A percentile compares a stretch with the other conserved stretches of the same genome.
These are phyloP conservation scores for Carduelis carduelis DNA, from an alignment of 2,797 vertebrate species.

Conservation along the genomic window DNA sequence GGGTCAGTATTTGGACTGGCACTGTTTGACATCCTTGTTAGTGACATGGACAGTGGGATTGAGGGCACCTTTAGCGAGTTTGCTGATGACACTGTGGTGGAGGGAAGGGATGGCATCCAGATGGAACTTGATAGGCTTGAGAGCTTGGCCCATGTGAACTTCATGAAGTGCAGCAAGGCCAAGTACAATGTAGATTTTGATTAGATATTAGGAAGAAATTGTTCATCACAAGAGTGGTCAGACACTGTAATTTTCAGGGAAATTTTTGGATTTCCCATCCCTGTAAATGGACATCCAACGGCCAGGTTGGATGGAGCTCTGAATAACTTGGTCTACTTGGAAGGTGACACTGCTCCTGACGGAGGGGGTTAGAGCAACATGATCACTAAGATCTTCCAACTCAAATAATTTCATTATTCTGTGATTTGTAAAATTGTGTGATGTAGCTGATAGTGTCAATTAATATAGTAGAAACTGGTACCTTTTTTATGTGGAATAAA, in stretches of 20 bases:
- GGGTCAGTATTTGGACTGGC: not conserved
- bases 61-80: not conserved
- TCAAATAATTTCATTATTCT: not conserved
- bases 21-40: not conserved
- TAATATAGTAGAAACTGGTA: not conserved
- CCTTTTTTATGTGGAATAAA: not conserved
- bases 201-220: not conserved
- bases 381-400: not conserved
- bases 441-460: not conserved
- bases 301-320: not conserved
- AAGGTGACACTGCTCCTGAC: too few relatives aligned
- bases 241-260: not conserved
- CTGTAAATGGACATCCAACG: too few relatives aligned
- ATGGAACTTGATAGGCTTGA: not conserved
- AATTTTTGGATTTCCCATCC: not conserved
- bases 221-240: not conserved
- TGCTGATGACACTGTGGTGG: not conserved
- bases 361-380: rapidly evolving
- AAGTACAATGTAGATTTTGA: not conserved
- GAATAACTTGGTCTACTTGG: not conserved
- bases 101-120: not conserved
- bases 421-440: not conserved
- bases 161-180: not conserved
- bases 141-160: not conserved
- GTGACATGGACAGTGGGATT: not conserved